phyloP scores from a whole-genome alignment of 2,888 invertebrate genomes.

The Tethea ocularis region DNA sequence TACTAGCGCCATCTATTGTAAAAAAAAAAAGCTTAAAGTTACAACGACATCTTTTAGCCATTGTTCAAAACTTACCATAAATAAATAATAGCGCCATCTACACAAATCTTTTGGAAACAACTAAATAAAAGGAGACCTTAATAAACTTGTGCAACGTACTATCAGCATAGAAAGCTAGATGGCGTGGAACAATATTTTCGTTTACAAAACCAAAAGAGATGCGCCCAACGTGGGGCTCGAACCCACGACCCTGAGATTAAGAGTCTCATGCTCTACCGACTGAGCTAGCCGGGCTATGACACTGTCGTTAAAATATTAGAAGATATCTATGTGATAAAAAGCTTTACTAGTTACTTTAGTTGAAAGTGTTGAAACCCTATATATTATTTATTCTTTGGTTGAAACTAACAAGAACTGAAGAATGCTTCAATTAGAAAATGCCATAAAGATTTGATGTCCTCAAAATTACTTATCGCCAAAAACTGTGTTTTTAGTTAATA shows the following conservation, averaged over 20 bases:
- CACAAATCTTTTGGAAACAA: neutral
- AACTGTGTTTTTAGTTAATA: too few relatives aligned
- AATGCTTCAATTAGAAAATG: too few relatives aligned
- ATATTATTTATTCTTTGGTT: too few relatives aligned
- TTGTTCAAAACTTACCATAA: neutral
- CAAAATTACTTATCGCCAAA: too few relatives aligned
- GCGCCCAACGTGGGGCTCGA: slow-evolving; percentile 85
- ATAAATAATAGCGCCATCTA: neutral
- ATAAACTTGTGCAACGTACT: neutral
- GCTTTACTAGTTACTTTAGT: too few relatives aligned
- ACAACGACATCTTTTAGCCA: neutral
- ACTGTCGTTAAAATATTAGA: neutral
- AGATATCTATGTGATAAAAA: too few relatives aligned
- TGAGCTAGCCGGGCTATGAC: slow-evolving; percentile 75
- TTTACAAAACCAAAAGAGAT: slow-evolving; percentile 40
- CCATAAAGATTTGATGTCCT: too few relatives aligned
- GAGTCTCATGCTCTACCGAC: slow-evolving; percentile 84
- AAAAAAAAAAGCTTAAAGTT: neutral
- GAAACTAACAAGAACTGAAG: too few relatives aligned
- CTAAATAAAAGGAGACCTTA: neutral
- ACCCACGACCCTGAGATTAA: slow-evolving; percentile 85
- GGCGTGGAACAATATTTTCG: neutral
- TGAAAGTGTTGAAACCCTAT: too few relatives aligned
- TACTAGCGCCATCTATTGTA: neutral
- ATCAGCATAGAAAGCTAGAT: neutral